Evolutionary conservation across 2,113 vertebrate genomes (phyloP), one percentile per base, ranked within the genome.

Genomic region (Paramisgurnus dabryanus): DNA sequence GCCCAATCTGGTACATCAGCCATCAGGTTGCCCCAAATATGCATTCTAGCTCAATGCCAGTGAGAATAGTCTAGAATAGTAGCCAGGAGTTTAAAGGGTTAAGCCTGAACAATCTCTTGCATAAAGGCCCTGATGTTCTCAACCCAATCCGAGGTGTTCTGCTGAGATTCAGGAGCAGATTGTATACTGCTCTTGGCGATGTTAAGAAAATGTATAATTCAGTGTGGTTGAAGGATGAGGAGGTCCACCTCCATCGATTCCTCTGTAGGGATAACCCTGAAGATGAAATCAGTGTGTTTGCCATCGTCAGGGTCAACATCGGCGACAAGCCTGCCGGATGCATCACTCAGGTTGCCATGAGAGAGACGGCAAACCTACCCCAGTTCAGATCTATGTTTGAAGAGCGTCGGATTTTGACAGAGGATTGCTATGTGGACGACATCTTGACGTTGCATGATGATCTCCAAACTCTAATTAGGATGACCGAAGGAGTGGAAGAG

Each of bases 341-440:
- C 27, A 34, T 34, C 27, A 3, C 27, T 34, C 27, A 66, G 41
- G 45, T 65, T 5, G 57, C 55, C 27, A 74, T 61, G 72, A 74
- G 34, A 15, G 72, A 74, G 39, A 74, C 40, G 6, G 72, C 72
- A 9, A 74, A 74, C 41, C 57, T 76, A 13, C 73, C 73, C 13
- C 73, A 49, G 73, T 76, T 76, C 3, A 13, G 41, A 15, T 58
- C 53, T 4, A 49, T 64, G 73, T 7, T 27, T 43, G 55, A 60
- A 64, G 73, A 76, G 7, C 6, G 41, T 0, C 58, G 40, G 17
- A 39, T 58, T 15, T n/a, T 75, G 15, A 64, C 72, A 17, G 71
- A 85, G 8, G 79, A 83, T 4, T 18, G n/a, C 43, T 84, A 82
- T 34, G 71, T 80, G 0, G 83, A 86, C 7, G 77, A 87, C 4